Base-by-base conservation (phyloP, 2,113 vertebrate genomes). In the Engystomops pustulosus region DNA sequence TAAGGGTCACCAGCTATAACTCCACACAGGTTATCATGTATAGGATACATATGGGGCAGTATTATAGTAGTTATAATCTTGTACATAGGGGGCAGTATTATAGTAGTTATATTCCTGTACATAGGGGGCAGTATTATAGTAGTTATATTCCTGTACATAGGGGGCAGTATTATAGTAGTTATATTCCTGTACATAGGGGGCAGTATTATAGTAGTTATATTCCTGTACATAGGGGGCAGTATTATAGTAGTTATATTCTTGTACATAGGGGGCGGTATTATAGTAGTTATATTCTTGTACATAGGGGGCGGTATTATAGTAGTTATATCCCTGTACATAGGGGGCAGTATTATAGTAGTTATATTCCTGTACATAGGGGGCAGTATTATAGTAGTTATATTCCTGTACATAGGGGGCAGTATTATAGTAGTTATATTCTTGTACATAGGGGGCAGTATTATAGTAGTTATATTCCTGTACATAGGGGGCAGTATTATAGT, bases 61-160 rank as follows among this genome's bases (percentile, higher is more conserved):
- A 58, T 23, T 58, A 58, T 58, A 58, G 53, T 23, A 58, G 53
- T 58, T 58, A 23, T 51, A 41, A n/a, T 58, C 8, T 58, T 58
- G 53, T 58, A 58, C 7, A 58, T 58, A 58, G 53, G n/a, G n/a
- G 23, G 53, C 53, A 58, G 53, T 58, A 58, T 23, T 58, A 58
- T 58, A 58, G 53, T 23, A 58, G 53, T 58, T 58, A 23, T 51
- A 41, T 41, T 41, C 38, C 8, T 41, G 38, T 41, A 5, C 38
- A 41, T 41, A 41, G 38, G 38, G n/a, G 8, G 38, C 8, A 41
- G 38, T 41, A 41, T 41, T 41, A 41, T 41, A 41, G 38, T 41
- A 41, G 38, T 41, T 41, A 41, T 41, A 41, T 41, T 41, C 8
- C 8, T 41, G 38, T 41, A 41, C 38, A 41, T 41, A 41, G 38